Percentiles rank a stretch among this genome's conserved stretches.
phyloP scores from a whole-genome alignment of 2,113 vertebrate genomes.

The Calcarius ornatus region DNA sequence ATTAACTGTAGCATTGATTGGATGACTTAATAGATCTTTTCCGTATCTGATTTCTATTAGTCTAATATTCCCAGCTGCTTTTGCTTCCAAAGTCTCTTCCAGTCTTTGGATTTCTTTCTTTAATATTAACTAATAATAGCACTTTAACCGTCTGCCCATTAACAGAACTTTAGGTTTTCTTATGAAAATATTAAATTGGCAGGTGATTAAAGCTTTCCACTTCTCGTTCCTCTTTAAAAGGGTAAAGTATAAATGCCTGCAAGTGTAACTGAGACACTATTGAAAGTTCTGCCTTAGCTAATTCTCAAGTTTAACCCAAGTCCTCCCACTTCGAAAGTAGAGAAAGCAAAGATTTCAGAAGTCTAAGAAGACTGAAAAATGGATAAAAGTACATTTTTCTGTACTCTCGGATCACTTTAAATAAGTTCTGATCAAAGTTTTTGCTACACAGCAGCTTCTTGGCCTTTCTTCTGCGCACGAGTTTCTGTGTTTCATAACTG shows the following conservation, averaged over 20 bases:
- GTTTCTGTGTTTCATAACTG: neutral
- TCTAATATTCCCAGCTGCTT: neutral
- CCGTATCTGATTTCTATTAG: slow-evolving; percentile 3
- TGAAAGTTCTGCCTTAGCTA: neutral
- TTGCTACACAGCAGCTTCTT: neutral
- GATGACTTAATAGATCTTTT: slow-evolving; percentile 21
- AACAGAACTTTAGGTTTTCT: neutral
- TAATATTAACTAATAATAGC: slow-evolving; percentile 24
- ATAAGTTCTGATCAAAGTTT: neutral
- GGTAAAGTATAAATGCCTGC: neutral
- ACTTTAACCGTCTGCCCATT: neutral
- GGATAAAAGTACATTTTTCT: neutral
- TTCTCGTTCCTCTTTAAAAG: neutral
- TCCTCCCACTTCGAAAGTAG: neutral
- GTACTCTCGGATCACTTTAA: neutral
- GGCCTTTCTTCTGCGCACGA: neutral
- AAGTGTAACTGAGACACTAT: neutral
- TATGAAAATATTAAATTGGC: slow-evolving; percentile 48
- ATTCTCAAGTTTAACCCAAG: neutral
- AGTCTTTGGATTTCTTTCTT: slow-evolving; percentile 13
- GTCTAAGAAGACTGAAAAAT: neutral
- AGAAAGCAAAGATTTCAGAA: neutral
- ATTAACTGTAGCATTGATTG: neutral
- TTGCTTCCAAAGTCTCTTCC: neutral
- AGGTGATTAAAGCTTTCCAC: slow-evolving; percentile 26